phyloP scores from a whole-genome alignment of 2,797 vertebrate species.

The Nyctibius grandis region DNA sequence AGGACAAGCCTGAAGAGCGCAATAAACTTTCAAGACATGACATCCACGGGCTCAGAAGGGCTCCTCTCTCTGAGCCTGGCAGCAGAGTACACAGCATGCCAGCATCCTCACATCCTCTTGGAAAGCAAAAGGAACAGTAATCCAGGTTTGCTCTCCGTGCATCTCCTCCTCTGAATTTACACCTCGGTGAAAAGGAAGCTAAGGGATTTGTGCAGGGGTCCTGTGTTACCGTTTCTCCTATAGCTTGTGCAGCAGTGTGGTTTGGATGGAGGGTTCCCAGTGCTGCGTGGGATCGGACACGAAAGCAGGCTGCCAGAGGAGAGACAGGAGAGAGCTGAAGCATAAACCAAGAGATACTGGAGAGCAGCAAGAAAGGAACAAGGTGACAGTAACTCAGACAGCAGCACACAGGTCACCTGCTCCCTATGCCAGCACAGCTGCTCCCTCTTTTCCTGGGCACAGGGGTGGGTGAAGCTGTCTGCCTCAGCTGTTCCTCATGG shows the following conservation, averaged over 20 bases:
- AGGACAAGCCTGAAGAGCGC: background rate
- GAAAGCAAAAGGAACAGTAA: background rate
- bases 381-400: background rate
- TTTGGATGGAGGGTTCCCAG: background rate
- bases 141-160: background rate
- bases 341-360: background rate
- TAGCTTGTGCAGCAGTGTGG: background rate
- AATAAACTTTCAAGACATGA: background rate
- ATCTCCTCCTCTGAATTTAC: background rate
- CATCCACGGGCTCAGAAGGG: background rate
- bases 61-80: background rate
- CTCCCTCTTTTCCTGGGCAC: background rate
- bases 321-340: background rate
- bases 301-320: background rate
- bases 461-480: background rate
- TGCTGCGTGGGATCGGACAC: background rate
- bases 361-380: background rate
- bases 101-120: background rate
- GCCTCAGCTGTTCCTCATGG: background rate
- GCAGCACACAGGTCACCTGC: background rate
- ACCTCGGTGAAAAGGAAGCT: background rate
- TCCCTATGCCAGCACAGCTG: background rate
- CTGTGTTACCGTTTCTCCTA: background rate
- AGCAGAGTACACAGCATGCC: background rate
- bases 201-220: background rate